A percentile compares a stretch with the other conserved stretches of the same genome.
Conservation (phyloP, 2,113 vertebrate species). For the Oxyruncus cristatus region DNA sequence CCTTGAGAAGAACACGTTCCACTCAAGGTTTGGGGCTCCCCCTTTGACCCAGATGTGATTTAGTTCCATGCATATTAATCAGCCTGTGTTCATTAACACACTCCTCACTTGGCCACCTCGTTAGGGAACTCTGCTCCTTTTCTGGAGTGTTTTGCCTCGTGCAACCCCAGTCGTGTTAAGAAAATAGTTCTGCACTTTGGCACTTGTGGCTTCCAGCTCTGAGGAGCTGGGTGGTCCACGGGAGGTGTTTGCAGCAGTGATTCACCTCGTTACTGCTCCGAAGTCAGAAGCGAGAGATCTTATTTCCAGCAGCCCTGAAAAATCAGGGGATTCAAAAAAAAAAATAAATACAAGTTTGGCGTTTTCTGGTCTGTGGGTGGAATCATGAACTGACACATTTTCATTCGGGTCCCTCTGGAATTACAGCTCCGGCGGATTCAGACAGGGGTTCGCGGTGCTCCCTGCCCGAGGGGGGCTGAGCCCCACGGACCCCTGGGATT, state of each 20-base stretch:
- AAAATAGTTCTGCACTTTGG: background rate
- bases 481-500: fast-evolving
- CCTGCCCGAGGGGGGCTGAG: background rate
- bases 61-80: background rate
- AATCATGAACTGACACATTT: background rate
- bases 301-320: constrained; percentile 55
- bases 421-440: background rate
- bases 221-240: constrained; percentile 52
- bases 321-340: constrained; percentile 47
- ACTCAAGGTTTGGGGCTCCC: background rate
- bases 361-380: background rate
- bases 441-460: fast-evolving
- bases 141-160: background rate
- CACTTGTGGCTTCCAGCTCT: background rate
- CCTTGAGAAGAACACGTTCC: background rate
- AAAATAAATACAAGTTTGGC: constrained; percentile 34
- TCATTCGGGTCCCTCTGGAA: background rate
- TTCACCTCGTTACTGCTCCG: constrained; percentile 53
- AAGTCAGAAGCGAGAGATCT: constrained; percentile 40
- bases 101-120: background rate
- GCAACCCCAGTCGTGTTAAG: background rate
- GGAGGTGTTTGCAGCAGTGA: constrained; percentile 1
- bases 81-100: background rate
- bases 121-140: background rate
- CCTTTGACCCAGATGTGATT: background rate